These are phyloP conservation scores for Phoxinus phoxinus DNA, from an alignment of 2,113 vertebrate genomes.

Conservation along the genomic window DNA sequence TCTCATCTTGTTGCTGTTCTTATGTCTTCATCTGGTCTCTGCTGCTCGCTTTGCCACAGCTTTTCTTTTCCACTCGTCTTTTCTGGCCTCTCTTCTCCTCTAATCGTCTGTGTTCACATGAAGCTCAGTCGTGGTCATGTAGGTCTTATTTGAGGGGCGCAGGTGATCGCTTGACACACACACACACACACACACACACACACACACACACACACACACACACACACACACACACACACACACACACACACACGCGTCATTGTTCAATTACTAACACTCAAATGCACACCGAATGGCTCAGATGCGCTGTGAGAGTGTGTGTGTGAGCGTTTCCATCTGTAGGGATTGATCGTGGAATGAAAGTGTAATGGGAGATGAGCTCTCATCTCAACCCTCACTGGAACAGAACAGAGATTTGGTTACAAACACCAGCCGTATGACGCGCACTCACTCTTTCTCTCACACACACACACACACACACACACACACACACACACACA, in stretches of 20 bases:
- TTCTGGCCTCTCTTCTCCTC: not conserved
- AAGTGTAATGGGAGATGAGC: slow-evolving; percentile 72
- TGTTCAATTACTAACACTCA: slow-evolving; percentile 16
- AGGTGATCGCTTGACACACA: slow-evolving; percentile 60
- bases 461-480: slow-evolving; percentile 22
- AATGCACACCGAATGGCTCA: not conserved
- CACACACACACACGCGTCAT: too few relatives aligned
- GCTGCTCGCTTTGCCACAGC: not conserved
- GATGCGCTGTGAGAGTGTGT: not conserved
- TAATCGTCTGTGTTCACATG: not conserved
- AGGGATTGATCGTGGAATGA: slow-evolving; percentile 64
- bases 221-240: not conserved
- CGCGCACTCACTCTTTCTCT: not conserved
- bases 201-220: too few relatives aligned
- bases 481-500: not conserved
- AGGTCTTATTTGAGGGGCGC: not conserved
- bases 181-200: not conserved
- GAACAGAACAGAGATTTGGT: slow-evolving; percentile 57
- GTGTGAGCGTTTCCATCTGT: slow-evolving; percentile 12
- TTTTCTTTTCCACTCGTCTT: not conserved
- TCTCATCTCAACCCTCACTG: slow-evolving; percentile 49
- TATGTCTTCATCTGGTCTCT: not conserved
- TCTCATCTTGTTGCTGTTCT: not conserved
- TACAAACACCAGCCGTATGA: slow-evolving; percentile 56
- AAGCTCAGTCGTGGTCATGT: not conserved